Evolutionary conservation across 2,113 vertebrate species (phyloP).

Genomic region (Nothobranchius kuhntae): DNA sequence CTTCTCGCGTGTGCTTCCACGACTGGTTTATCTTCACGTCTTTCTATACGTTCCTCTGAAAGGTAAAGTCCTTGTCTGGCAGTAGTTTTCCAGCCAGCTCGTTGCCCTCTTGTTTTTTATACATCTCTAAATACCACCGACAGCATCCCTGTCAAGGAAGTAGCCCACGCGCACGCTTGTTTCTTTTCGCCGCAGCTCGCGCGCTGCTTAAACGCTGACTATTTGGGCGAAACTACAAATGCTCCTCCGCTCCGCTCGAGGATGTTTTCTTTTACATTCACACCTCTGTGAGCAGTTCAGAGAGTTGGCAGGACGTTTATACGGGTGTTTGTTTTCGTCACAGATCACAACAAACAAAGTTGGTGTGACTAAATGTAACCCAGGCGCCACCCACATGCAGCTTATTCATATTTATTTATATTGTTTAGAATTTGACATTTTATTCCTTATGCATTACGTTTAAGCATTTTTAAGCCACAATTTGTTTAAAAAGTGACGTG

Average conservation of each 20-base stretch:
- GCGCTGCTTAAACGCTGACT: neutral
- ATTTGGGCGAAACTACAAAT: neutral
- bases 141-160: constrained; percentile 61
- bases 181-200: constrained; percentile 37
- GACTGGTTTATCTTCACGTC: constrained; percentile 18
- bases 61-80: constrained; percentile 71
- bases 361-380: too few species aligned
- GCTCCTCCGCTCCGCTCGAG: too few species aligned
- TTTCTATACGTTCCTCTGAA: constrained; percentile 27
- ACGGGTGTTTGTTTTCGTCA: too few species aligned
- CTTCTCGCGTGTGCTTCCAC: neutral
- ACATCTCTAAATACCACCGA: neutral
- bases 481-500: too few species aligned
- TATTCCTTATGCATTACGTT: too few species aligned
- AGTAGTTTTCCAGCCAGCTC: constrained; percentile 22
- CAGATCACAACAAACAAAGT: too few species aligned
- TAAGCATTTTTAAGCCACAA: too few species aligned
- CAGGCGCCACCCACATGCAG: too few species aligned
- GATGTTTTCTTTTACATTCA: neutral
- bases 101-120: constrained; percentile 23
- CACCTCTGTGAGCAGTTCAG: too few species aligned
- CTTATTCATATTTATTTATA: too few species aligned
- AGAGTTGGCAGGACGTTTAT: too few species aligned
- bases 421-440: too few species aligned
- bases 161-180: constrained; percentile 63